Evolutionary conservation across 1,140 invertebrate genomes (phyloP).

Genomic region (Ectropis grisescens): DNA sequence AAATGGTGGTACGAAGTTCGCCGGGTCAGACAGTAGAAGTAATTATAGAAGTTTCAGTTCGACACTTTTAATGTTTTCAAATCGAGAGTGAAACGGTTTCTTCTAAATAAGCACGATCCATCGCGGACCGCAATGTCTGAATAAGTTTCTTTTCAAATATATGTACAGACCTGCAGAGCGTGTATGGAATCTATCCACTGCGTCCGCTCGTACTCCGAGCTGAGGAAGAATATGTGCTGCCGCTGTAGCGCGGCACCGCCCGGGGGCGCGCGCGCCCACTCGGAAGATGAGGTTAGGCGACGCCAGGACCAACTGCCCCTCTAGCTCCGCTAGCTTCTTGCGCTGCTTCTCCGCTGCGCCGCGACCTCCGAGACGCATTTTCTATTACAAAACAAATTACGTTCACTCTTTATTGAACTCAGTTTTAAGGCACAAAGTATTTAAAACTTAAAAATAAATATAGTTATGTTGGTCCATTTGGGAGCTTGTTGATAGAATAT

Average conservation of each 20-base stretch:
- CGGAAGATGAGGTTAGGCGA: slow-evolving; percentile 89
- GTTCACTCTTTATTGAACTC: not conserved
- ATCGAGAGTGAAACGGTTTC: too few relatives aligned
- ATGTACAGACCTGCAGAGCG: slow-evolving; percentile 74
- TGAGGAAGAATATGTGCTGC: slow-evolving; percentile 89
- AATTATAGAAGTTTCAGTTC: too few relatives aligned
- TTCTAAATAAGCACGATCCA: too few relatives aligned
- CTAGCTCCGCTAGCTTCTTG: slow-evolving; percentile 90
- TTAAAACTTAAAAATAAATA: too few relatives aligned
- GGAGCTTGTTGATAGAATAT: too few relatives aligned
- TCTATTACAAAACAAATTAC: slow-evolving; percentile 37
- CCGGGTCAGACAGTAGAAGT: too few relatives aligned
- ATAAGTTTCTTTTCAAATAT: too few relatives aligned
- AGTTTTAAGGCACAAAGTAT: not conserved
- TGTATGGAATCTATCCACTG: slow-evolving; percentile 95
- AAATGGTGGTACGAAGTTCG: too few relatives aligned
- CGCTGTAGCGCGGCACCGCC: slow-evolving; percentile 75
- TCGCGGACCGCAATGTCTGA: too few relatives aligned
- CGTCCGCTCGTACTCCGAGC: slow-evolving; percentile 92
- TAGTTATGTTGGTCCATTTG: too few relatives aligned
- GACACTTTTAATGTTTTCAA: too few relatives aligned
- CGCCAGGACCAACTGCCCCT: slow-evolving; percentile 89
- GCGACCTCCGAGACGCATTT: slow-evolving; percentile 74
- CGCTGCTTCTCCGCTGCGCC: slow-evolving; percentile 87
- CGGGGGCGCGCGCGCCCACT: slow-evolving; percentile 52